A percentile compares a stretch with the other conserved stretches of the same genome.
phyloP scores from a whole-genome alignment of 2,113 vertebrate species.

The Scartelaos histophorus region DNA sequence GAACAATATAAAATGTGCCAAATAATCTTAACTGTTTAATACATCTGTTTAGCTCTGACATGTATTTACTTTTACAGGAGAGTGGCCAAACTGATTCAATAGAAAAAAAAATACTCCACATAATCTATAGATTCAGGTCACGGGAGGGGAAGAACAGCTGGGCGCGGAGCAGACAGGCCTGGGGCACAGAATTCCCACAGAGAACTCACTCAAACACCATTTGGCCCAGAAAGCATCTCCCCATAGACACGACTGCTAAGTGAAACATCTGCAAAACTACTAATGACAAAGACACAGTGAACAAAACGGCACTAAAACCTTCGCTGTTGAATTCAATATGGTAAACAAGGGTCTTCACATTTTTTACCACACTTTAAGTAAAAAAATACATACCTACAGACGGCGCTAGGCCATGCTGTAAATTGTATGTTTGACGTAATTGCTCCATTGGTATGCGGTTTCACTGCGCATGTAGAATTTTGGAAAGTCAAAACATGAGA shows the following conservation, averaged over 20 bases:
- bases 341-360: no score
- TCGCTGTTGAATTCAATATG: not conserved
- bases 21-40: not conserved
- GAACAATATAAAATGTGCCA: not conserved
- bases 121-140: not conserved
- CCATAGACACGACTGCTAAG: not conserved
- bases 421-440: not conserved
- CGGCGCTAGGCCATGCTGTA: not conserved
- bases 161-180: not conserved
- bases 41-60: not conserved
- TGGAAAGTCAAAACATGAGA: not conserved
- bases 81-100: not conserved
- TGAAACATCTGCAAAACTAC: not conserved
- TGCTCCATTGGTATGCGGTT: not conserved
- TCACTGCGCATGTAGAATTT: not conserved
- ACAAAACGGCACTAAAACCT: not conserved
- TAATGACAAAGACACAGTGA: not conserved
- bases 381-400: not conserved
- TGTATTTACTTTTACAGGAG: no score
- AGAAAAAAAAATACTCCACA: not conserved
- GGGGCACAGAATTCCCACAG: not conserved
- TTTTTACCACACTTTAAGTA: not conserved
- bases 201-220: not conserved
- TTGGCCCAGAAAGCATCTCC: slow-evolving; percentile 1
- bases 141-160: not conserved